Evolutionary conservation across 2,888 invertebrate genomes (phyloP).

Genomic region (Halictus ligatus): DNA sequence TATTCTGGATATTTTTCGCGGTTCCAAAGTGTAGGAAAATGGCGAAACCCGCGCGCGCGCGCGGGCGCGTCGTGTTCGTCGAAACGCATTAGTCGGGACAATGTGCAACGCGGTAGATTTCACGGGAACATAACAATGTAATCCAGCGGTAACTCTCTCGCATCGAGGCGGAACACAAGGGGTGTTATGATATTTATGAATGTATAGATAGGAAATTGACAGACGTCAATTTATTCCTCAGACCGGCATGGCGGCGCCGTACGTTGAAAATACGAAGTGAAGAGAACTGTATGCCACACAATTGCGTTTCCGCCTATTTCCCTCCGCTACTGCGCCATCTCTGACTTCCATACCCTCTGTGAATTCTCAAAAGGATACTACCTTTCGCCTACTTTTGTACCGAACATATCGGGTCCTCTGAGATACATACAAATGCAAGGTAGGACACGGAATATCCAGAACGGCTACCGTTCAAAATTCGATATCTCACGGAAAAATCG

Average conservation of each 20-base stretch:
- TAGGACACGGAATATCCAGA: constrained; percentile 35
- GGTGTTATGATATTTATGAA: constrained; percentile 34
- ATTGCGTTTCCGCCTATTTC: constrained; percentile 53
- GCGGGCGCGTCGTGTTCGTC: background rate
- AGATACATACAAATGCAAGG: constrained; percentile 38
- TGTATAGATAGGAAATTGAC: constrained; percentile 40
- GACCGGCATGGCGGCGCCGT: background rate
- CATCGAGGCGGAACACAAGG: constrained; percentile 5
- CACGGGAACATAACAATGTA: background rate
- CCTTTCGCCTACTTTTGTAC: constrained; percentile 40
- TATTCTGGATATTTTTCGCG: background rate
- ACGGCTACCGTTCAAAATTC: constrained; percentile 36
- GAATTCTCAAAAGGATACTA: constrained; percentile 59
- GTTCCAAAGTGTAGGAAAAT: background rate
- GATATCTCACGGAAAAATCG: constrained; percentile 32
- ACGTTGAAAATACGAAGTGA: constrained; percentile 36
- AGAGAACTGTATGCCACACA: constrained; percentile 52
- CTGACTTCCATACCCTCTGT: constrained; percentile 47
- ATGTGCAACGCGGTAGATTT: background rate
- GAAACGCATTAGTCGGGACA: background rate
- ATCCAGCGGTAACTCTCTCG: constrained; percentile 3
- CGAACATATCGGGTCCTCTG: constrained; percentile 47
- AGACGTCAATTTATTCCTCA: constrained; percentile 38
- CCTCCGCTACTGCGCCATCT: constrained; percentile 47
- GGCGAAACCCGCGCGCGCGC: background rate